phyloP scores from a whole-genome alignment of 2,888 invertebrate genomes.

The Cerastis leucographa region DNA sequence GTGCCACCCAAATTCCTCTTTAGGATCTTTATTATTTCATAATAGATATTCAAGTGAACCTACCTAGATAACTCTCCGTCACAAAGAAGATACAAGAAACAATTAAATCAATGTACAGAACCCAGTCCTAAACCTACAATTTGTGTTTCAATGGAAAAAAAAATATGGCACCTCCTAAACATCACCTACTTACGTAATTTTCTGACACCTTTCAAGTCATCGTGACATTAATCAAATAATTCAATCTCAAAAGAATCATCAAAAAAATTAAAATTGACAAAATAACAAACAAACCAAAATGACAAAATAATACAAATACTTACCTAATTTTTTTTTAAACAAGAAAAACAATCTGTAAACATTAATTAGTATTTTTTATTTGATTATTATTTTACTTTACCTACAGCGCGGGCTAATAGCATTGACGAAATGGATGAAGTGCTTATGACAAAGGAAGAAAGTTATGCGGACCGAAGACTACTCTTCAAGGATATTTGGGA shows the following conservation, averaged over 20 bases:
- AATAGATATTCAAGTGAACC: neutral
- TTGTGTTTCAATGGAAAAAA: neutral
- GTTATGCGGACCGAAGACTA: slow-evolving; percentile 80
- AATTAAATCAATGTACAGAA: neutral
- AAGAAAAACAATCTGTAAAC: neutral
- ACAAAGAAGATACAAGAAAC: neutral
- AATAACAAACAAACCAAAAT: slow-evolving; percentile 43
- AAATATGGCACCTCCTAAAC: neutral
- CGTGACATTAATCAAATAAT: slow-evolving; percentile 23
- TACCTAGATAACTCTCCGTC: no score
- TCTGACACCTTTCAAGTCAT: neutral
- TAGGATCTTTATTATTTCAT: neutral
- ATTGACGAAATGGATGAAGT: no score
- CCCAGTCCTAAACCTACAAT: neutral
- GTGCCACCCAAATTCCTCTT: neutral
- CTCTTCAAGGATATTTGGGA: slow-evolving; percentile 86
- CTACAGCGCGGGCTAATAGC: neutral
- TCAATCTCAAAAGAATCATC: neutral
- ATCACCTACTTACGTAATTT: neutral
- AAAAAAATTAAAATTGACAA: slow-evolving; percentile 2
- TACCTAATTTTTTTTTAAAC: neutral
- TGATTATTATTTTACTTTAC: neutral
- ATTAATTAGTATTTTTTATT: neutral
- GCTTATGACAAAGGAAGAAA: slow-evolving; percentile 77
- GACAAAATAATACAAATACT: slow-evolving; percentile 31